Evolutionary conservation across 2,888 invertebrate species (phyloP).

Genomic region (Rosalia funebris): DNA sequence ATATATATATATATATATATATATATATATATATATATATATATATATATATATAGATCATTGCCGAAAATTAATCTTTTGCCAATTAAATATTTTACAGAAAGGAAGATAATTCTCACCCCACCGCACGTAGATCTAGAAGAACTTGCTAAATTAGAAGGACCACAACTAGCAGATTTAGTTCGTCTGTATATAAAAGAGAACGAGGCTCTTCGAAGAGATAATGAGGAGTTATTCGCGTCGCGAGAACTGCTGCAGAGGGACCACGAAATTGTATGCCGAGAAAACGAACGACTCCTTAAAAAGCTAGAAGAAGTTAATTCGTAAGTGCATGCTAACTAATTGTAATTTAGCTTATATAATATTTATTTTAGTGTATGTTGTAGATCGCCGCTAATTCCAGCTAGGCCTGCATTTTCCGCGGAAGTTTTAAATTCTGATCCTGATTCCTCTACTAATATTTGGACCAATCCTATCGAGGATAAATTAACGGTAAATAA

Average conservation of each 20-base stretch:
- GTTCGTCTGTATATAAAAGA: conserved; percentile 87
- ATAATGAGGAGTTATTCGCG: conserved; percentile 86
- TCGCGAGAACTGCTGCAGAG: conserved; percentile 82
- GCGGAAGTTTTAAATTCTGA: conserved; percentile 62
- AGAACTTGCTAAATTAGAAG: conserved; percentile 78
- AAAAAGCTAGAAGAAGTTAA: conserved; percentile 90
- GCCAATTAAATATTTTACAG: no score
- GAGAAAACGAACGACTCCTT: conserved; percentile 89
- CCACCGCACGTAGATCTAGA: conserved; percentile 76
- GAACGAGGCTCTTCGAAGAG: conserved; percentile 80
- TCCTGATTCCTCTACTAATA: conserved; percentile 65
- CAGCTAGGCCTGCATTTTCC: conserved; percentile 79
- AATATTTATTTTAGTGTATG: conserved; percentile 72
- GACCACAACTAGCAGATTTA: conserved; percentile 83
- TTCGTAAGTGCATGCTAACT: conserved; percentile 70
- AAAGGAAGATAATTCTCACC: conserved; percentile 61
- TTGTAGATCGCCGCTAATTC: conserved; percentile 84
- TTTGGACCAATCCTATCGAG: conserved; percentile 78
- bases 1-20: no score
- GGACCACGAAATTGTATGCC: conserved; percentile 89
- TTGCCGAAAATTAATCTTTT: no score
- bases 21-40: no score
- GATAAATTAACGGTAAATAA: conserved; percentile 61
- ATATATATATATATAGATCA: no score
- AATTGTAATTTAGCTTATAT: conserved; percentile 33